phyloP scores from a whole-genome alignment of 2,888 invertebrate species.

The Drosophila greeni region DNA sequence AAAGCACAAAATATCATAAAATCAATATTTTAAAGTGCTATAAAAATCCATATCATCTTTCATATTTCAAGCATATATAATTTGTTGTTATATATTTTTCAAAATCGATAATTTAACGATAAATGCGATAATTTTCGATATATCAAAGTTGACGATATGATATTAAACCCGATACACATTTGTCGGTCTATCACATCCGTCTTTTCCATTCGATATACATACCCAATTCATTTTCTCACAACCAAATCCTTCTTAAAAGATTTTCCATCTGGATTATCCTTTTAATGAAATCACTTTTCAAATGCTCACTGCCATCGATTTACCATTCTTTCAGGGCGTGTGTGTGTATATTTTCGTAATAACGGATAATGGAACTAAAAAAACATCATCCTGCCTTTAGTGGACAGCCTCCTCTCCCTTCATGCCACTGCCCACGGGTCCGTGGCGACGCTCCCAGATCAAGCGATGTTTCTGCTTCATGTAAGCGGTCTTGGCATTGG shows the following conservation, averaged over 20 bases:
- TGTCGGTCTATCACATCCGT: background rate
- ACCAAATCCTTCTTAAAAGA: too few species aligned
- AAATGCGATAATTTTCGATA: background rate
- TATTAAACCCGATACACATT: background rate
- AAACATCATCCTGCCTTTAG: conserved; percentile 42
- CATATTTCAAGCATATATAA: background rate
- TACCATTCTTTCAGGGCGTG: conserved; percentile 29
- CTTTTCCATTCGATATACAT: background rate
- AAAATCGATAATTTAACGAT: background rate
- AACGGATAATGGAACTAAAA: conserved; percentile 47
- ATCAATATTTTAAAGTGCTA: background rate
- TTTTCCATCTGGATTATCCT: background rate
- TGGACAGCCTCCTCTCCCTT: conserved; percentile 72
- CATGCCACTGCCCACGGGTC: conserved; percentile 85
- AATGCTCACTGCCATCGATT: conserved; percentile 6
- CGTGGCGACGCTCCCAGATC: conserved; percentile 97
- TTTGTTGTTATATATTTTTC: too few species aligned
- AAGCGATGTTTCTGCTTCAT: conserved; percentile 99
- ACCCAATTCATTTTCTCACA: background rate
- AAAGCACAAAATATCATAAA: background rate
- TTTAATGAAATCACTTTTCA: background rate
- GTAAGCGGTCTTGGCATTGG: conserved; percentile 86
- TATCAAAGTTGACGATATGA: background rate
- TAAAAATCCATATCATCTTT: background rate
- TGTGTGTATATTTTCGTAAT: conserved; percentile 34